Conservation (phyloP, 2,888 invertebrate species). For the Pocota personata region DNA sequence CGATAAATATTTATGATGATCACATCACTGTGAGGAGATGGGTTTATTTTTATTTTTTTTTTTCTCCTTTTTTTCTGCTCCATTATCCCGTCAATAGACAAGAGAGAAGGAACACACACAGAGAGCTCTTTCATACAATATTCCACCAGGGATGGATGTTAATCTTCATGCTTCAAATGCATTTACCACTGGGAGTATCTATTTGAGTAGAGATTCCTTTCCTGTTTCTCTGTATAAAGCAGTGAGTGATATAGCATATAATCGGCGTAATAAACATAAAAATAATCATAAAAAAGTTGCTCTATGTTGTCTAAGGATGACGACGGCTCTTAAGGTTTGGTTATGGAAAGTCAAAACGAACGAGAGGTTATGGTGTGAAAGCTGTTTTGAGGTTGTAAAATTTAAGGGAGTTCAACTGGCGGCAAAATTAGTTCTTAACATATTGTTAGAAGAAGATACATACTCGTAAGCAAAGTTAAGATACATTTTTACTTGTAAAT, state of each 20-base stretch:
- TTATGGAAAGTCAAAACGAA: conserved; percentile 7
- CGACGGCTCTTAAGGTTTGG: conserved; percentile 21
- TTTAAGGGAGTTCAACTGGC: conserved; percentile 58
- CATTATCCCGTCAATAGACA: conserved; percentile 57
- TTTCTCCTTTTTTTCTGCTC: conserved; percentile 27
- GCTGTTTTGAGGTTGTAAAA: conserved; percentile 64
- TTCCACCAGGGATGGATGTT: conserved; percentile 63
- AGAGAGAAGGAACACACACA: conserved; percentile 49
- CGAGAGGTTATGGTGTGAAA: conserved; percentile 66
- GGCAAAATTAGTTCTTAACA: conserved; percentile 27
- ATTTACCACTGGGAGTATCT: conserved; percentile 40
- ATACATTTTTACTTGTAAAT: too few species aligned
- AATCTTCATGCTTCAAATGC: conserved; percentile 72
- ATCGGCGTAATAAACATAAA: conserved; percentile 73
- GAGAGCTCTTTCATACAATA: conserved; percentile 61
- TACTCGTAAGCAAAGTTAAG: background rate
- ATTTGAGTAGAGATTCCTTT: conserved; percentile 26
- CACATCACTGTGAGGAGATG: conserved; percentile 49
- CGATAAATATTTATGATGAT: conserved; percentile 73
- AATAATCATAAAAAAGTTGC: conserved; percentile 71
- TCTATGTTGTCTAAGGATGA: conserved; percentile 61
- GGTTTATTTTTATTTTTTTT: conserved; percentile 23
- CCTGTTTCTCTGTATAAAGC: conserved; percentile 35
- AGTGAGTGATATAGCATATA: conserved; percentile 71
- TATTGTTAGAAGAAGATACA: conserved; percentile 30